Conservation (phyloP, 2,888 invertebrate species). For the Octonoba sinensis region DNA sequence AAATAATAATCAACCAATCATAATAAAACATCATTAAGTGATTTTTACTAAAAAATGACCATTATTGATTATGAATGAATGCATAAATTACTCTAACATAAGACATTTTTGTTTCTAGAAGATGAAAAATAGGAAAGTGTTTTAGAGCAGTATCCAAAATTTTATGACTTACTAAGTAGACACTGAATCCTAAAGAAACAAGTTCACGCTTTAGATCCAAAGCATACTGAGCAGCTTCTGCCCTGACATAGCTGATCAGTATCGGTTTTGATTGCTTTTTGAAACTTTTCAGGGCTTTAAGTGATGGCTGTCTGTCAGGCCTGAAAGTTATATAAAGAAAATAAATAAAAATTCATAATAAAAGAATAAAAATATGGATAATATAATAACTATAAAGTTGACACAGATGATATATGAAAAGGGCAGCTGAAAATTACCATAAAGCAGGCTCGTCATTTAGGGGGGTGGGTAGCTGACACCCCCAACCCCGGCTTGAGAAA, state of each 20-base stretch:
- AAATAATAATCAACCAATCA: too few relatives aligned
- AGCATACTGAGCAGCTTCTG: slow-evolving; percentile 72
- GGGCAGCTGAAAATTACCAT: neutral
- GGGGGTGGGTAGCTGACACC: too few relatives aligned
- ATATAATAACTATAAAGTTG: neutral
- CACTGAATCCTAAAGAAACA: slow-evolving; percentile 70
- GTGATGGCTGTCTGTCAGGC: slow-evolving; percentile 31
- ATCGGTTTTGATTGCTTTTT: slow-evolving; percentile 68
- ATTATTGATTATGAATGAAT: too few relatives aligned
- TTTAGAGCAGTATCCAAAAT: too few relatives aligned
- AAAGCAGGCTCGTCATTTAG: too few relatives aligned
- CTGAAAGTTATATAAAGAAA: slow-evolving; percentile 11
- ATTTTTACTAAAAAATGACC: too few relatives aligned
- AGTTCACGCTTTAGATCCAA: slow-evolving; percentile 70
- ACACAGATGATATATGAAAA: neutral
- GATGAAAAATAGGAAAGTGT: too few relatives aligned
- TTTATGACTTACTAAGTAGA: slow-evolving; percentile 68
- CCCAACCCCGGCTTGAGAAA: too few relatives aligned
- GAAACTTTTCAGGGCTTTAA: slow-evolving; percentile 19
- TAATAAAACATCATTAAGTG: too few relatives aligned
- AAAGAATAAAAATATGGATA: neutral
- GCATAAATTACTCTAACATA: too few relatives aligned
- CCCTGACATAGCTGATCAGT: slow-evolving; percentile 72
- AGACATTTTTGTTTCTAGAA: too few relatives aligned
- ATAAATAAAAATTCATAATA: neutral